Percentiles rank a stretch among this genome's conserved stretches.
phyloP scores from a whole-genome alignment of 1,140 invertebrate genomes.

The Diplogasteroides magnus region DNA sequence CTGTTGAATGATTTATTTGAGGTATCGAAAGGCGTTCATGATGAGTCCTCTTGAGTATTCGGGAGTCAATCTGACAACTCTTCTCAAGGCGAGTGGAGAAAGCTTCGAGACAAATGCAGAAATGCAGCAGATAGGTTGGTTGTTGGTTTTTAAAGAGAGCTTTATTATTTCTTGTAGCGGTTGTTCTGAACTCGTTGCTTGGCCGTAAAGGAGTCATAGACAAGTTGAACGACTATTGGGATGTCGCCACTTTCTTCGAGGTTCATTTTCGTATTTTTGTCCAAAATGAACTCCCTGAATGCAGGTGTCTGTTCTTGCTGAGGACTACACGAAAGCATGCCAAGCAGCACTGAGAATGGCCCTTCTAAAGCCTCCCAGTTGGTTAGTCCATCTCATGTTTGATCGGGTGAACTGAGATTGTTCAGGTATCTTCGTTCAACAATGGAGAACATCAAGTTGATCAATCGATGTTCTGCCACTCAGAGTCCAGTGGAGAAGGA shows the following conservation, averaged over 20 bases:
- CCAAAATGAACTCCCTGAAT: no score
- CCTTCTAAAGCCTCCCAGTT: slow-evolving; percentile 92
- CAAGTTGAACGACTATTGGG: slow-evolving; percentile 94
- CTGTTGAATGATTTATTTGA: no score
- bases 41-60: slow-evolving; percentile 98
- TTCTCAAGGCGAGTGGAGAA: slow-evolving; percentile 93
- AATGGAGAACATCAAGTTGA: slow-evolving; percentile 91
- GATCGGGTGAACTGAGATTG: no score
- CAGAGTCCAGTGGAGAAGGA: slow-evolving; percentile 55
- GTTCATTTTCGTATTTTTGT: slow-evolving; percentile 60
- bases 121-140: slow-evolving; percentile 74
- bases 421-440: slow-evolving; percentile 88
- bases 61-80: slow-evolving; percentile 93
- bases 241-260: slow-evolving; percentile 98
- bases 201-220: slow-evolving; percentile 91
- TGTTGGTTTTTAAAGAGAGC: slow-evolving; percentile 25
- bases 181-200: slow-evolving; percentile 92
- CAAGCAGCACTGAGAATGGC: slow-evolving; percentile 99
- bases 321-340: slow-evolving; percentile 92
- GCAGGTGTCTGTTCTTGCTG: slow-evolving; percentile 81
- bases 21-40: slow-evolving; percentile 91
- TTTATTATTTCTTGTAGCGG: slow-evolving; percentile 66
- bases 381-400: no score
- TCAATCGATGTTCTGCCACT: slow-evolving; percentile 65
- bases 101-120: slow-evolving; percentile 85